Evolutionary conservation across 1,140 invertebrate species (phyloP).

Genomic region (Nasonia longicornis): DNA sequence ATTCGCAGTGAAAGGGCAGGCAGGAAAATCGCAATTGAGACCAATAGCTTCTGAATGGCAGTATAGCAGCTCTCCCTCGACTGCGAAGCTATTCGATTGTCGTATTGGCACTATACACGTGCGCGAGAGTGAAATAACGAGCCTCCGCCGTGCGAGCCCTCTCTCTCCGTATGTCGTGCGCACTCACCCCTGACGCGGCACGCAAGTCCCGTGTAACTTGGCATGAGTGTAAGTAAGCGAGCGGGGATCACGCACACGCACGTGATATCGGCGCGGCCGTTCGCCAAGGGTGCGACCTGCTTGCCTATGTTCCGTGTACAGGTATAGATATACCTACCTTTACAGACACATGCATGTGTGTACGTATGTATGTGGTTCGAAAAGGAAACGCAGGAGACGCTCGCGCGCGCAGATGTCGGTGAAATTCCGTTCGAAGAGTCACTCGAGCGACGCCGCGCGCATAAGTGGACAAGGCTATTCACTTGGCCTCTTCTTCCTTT

Average conservation of each 20-base stretch:
- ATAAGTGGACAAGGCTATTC: slow-evolving; percentile 70
- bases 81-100: slow-evolving; percentile 7
- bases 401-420: slow-evolving; percentile 66
- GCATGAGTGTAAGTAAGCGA: background rate
- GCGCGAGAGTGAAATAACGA: background rate
- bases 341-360: slow-evolving; percentile 22
- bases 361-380: slow-evolving; percentile 49
- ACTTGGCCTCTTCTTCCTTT: slow-evolving; percentile 66
- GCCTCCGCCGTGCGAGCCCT: slow-evolving; percentile 24
- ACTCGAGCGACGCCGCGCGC: slow-evolving; percentile 65
- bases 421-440: slow-evolving; percentile 68
- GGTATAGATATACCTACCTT: background rate
- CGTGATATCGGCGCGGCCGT: slow-evolving; percentile 26
- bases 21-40: slow-evolving; percentile 42
- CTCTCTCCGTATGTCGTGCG: slow-evolving; percentile 59
- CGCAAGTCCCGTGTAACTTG: slow-evolving; percentile 11
- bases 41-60: slow-evolving; percentile 9
- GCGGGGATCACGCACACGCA: slow-evolving; percentile 44
- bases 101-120: slow-evolving; percentile 8
- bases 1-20: slow-evolving; percentile 7
- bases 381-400: slow-evolving; percentile 51
- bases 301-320: background rate
- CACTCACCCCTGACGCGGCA: slow-evolving; percentile 63
- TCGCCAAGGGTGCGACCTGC: background rate
- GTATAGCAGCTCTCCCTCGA: no score